Base-by-base conservation (phyloP, 2,888 invertebrate species). In the Chaitophorus viminalis region DNA sequence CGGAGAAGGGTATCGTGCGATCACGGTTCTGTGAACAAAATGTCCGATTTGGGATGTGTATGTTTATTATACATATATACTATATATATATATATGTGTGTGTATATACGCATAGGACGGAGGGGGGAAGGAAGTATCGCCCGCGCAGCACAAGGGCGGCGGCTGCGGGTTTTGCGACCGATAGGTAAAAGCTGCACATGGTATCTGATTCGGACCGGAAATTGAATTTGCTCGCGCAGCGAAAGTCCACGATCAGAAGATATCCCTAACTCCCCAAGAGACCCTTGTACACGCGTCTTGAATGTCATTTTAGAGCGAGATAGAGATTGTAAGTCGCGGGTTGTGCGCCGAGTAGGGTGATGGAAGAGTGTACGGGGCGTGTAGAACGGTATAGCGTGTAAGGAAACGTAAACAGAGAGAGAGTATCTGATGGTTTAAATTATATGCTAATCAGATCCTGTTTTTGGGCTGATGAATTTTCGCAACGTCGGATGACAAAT, bases 141-240 rank as follows among this genome's bases (percentile, higher is more conserved):
- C n/a, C n/a, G 68, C 21, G 54, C 46, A 74, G 39, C 46, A 46
- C 46, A 46, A 46, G 46, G 46, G 46, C 46, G 65, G 46, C 46
- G 65, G 65, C 33, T 31, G 70, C 36, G 77, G 76, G 77, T 52
- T 79, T 78, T 31, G 81, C 81, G 74, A 46, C 87, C 87, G 87
- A 87, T 87, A 81, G 86, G 86, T 87, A 81, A 65, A 74, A 81
- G 87, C 81, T 60, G 74, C 81, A 46, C 85, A 65, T 36, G 46
- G 74, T 87, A 87, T 87, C 87, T 87, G 87, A 87, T 87, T 87
- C 87, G 87, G 87, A 87, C 87, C 87, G 87, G 87, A 87, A 87
- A 87, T 87, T 87, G 87, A 87, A 87, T 87, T 87, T 87, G 87
- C 87, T 81, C 74, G 46, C 74, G 46, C 74, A 74, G 79, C 75